Conservation (phyloP, 1,140 invertebrate species). For the Bombus pascuorum region DNA sequence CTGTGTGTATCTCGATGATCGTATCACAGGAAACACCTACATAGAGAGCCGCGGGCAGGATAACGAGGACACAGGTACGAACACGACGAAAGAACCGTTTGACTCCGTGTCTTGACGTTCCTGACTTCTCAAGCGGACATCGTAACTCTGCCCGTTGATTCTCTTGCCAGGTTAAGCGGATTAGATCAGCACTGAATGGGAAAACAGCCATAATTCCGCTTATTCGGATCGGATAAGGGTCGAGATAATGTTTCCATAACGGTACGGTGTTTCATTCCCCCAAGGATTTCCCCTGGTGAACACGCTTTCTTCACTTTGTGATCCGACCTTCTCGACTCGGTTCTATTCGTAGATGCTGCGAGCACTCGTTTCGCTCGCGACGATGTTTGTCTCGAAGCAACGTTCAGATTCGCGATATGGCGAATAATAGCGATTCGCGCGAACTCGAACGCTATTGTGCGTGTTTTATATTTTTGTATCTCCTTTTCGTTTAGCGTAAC, state of each 20-base stretch:
- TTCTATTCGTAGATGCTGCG: neutral
- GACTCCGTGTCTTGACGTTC: neutral
- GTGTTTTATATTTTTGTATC: too few species aligned
- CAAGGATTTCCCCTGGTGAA: neutral
- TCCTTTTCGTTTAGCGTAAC: too few species aligned
- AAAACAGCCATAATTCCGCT: conserved; percentile 21
- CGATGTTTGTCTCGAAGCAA: neutral
- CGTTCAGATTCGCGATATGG: too few species aligned
- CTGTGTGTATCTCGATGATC: neutral
- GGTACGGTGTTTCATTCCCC: neutral
- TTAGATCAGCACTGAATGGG: conserved; percentile 9
- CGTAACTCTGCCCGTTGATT: neutral
- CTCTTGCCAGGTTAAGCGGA: conserved; percentile 16
- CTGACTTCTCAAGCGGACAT: neutral
- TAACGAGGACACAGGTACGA: conserved; percentile 27
- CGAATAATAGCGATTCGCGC: too few species aligned
- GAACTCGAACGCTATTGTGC: too few species aligned
- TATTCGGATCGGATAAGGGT: conserved; percentile 6
- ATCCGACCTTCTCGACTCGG: neutral
- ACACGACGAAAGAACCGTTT: conserved; percentile 32
- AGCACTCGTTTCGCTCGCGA: neutral
- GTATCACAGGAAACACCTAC: neutral
- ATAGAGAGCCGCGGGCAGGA: conserved; percentile 17
- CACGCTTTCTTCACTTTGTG: neutral
- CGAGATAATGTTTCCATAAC: neutral